Conservation (phyloP, 2,888 invertebrate genomes). For the Caenorhabditis panamensis region DNA sequence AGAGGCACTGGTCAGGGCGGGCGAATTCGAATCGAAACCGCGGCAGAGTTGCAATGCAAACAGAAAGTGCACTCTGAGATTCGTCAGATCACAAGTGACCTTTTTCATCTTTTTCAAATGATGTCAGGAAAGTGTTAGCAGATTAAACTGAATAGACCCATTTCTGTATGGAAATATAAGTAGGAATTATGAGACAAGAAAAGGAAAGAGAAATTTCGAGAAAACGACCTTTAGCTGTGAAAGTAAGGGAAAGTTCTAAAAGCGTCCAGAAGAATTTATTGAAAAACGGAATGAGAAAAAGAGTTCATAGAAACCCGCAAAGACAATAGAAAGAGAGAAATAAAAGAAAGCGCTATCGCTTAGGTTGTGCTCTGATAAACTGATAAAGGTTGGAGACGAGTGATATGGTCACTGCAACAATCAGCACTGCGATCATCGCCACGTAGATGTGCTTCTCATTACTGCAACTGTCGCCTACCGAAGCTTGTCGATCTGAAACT, state of each 20-base stretch:
- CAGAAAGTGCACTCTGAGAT: not conserved
- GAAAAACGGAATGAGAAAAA: slow-evolving; percentile 34
- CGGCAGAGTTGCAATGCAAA: not conserved
- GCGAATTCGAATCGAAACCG: not conserved
- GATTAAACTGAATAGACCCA: too few species aligned
- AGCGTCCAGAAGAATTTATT: too few species aligned
- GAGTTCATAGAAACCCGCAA: slow-evolving; percentile 47
- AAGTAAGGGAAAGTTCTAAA: too few species aligned
- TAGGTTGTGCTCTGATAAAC: slow-evolving; percentile 45
- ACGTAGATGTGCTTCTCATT: slow-evolving; percentile 36
- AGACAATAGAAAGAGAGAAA: slow-evolving; percentile 23
- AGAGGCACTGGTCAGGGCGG: not conserved
- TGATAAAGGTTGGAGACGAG: slow-evolving; percentile 56
- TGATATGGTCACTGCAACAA: slow-evolving; percentile 41
- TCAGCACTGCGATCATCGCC: slow-evolving; percentile 28
- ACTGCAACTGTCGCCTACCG: slow-evolving; percentile 20
- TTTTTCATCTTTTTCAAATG: not conserved
- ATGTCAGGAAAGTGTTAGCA: too few species aligned
- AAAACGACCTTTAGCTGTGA: too few species aligned
- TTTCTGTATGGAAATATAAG: not conserved
- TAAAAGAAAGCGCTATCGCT: slow-evolving; percentile 26
- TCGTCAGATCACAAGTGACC: slow-evolving; percentile 4
- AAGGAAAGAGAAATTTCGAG: too few species aligned
- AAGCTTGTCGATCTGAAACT: not conserved
- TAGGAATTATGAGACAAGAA: too few species aligned